Base-by-base conservation (phyloP, 2,113 vertebrate genomes). In the Suncus etruscus region DNA sequence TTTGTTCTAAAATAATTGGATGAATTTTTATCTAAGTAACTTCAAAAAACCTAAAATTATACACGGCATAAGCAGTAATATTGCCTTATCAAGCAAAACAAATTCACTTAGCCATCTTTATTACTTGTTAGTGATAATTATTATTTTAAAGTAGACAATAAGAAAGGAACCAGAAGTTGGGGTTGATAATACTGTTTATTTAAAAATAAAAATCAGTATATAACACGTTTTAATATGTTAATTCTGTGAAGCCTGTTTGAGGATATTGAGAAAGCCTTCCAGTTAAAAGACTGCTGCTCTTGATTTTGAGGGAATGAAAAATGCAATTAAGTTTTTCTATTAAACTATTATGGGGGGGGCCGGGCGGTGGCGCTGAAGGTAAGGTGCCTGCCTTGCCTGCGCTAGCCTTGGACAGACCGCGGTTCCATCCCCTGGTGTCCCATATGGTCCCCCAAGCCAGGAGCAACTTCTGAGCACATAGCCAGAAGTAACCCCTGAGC, bases 1-100 rank as follows among this genome's bases (percentile, higher is more conserved):
- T 95, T 22, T 94, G 8, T 89, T 90, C 14, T 76, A 65, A 65
- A 77, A 9, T 80, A 88, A 39, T 39, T 39, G 39, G 5, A 65
- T 91, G 81, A 92, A 91, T 10, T 24, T 95, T 91, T 87, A 39
- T 75, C 86, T 66, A 68, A 79, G 72, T 70, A 39, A 45, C 73
- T 22, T 84, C 32, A 92, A 16, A 25, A 91, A 90, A 76, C n/a
- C 12, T 29, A 66, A 81, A 93, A 85, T 77, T 89, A 9, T 91
- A 22, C 61, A 39, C 93, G 47, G 3, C 47, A 76, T 48, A 61
- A 88, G 12, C 18, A 68, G 45, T 95, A 92, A 50, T 74, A 73
- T 89, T 72, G 79, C 15, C 75, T 51, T 6, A 58, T 18, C 68
- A 86, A 79, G 66, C 39, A 89, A 51, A 65, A 69, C 87, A 74